Conservation (phyloP, 2,888 invertebrate genomes). For the Noctua janthe region DNA sequence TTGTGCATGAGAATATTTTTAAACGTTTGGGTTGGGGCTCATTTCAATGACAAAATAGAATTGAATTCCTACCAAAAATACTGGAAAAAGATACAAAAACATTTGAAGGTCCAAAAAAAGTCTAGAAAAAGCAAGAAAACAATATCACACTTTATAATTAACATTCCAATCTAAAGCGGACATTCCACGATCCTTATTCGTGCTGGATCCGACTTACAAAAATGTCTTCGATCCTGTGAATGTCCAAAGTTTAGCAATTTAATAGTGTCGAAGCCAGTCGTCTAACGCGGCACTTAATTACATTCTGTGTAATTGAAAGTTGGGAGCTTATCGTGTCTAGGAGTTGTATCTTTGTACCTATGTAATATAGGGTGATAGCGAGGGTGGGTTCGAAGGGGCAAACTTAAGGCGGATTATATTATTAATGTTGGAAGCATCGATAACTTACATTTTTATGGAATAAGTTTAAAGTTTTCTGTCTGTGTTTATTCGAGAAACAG, state of each 20-base stretch:
- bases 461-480: conserved; percentile 57
- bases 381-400: conserved; percentile 44
- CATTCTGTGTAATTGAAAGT: conserved; percentile 85
- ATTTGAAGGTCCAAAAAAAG: conserved; percentile 14
- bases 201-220: conserved; percentile 74
- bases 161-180: conserved; percentile 70
- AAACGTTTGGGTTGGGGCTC: background rate
- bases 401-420: conserved; percentile 51
- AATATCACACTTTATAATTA: conserved; percentile 66
- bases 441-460: conserved; percentile 60
- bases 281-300: conserved; percentile 84
- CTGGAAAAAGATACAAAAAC: background rate
- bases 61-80: background rate
- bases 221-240: conserved; percentile 81
- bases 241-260: conserved; percentile 84
- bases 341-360: conserved; percentile 64
- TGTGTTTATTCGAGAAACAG: conserved; percentile 42
- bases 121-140: conserved; percentile 52
- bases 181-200: conserved; percentile 66
- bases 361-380: conserved; percentile 14
- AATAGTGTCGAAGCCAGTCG: conserved; percentile 82
- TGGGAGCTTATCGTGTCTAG: conserved; percentile 78
- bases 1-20: background rate
- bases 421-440: conserved; percentile 57
- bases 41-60: background rate